Base-by-base conservation (phyloP, 2,888 invertebrate genomes). In the Argyresthia albistria region DNA sequence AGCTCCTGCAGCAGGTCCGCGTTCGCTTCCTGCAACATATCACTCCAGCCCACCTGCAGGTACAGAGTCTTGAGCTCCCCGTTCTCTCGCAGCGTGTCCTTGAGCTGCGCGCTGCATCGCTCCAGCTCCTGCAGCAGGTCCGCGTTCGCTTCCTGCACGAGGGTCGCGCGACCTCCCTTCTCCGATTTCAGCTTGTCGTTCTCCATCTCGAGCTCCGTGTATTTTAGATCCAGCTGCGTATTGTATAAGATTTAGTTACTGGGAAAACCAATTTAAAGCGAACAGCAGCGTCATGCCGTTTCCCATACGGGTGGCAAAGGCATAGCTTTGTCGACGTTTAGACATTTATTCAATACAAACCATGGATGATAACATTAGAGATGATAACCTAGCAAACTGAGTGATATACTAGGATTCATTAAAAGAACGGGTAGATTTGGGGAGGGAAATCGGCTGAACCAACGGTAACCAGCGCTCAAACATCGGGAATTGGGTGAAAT, bases 61-160 rank as follows among this genome's bases (percentile, higher is more conserved):
- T 90, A 88, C 7, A 89, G 63, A 35, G 72, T 82, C 60, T 88
- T 88, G 0, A 90, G 66, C 48, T 89, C 82, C 0, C 81, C 79
- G 8, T 89, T 79, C 52, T 84, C 86, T 39, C 74, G 76, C 4
- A 82, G 68, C 43, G 89, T 86, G 53, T 89, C 89, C 50, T 89
- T 89, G 0, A 90, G 69, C 43, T 89, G 76, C 8, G 76, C 75
- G 57, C 88, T 88, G 53, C 83, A 83, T 0, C 84, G 77, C 59
- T 90, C 90, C 53, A 89, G 62, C 46, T 91, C 90, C 0, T 78
- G 66, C 55, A 81, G 52, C 35, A 86, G 59, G 52, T 86, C 86
- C 0, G 78, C 76, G 53, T 82, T 80, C 0, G 83, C 78, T 52
- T 80, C 80, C 50, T 80, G 80, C 35, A 73, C 82, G 9, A 80